Base-by-base conservation (phyloP, 2,888 invertebrate species). In the Polymixis flavicincta region DNA sequence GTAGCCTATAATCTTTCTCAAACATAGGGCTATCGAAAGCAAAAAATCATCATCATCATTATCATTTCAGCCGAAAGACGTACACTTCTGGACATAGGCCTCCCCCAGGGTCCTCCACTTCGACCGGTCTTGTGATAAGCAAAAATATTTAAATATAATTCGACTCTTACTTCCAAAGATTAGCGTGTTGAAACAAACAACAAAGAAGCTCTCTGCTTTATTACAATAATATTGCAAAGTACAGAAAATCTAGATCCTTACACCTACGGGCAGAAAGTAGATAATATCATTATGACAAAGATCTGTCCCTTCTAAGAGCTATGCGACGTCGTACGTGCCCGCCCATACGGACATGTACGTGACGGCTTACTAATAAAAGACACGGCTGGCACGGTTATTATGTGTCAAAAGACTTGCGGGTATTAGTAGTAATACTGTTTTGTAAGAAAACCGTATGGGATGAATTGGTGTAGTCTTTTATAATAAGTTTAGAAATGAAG, bases 221-320 rank as follows among this genome's bases (percentile, higher is more conserved):
- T 48, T 48, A 48, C 6, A 2, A 17, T 48, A 48, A 48, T 2
- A 6, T 48, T 5, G 48, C 17, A 3, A 37, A 11, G 8, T 32
- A 37, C 3, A 37, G 17, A 28, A 28, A 74, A 64, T 28, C n/a
- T n/a, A 48, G 28, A 50, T 74, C 28, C 52, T 19, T 19, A 45
- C 50, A 45, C n/a, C 19, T 50, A 6, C 8, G 2, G 13, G 59
- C 19, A 45, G 22, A 66, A 52, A 32, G 2, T n/a, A 32, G 14
- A 74, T 45, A 74, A 45, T 52, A 60, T 54, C 22, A 48, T n/a
- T 54, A 60, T 60, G 48, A 37, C 66, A 4, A 54, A 60, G 22
- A 76, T 37, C 13, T 28, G 32, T 45, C 19, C 22, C 54, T 14
- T 32, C 0, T 66, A n/a, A 66, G 60, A 61, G 19, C 28, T 54